Evolutionary conservation across 2,113 vertebrate genomes (phyloP).

Genomic region (Tupaia tana): DNA sequence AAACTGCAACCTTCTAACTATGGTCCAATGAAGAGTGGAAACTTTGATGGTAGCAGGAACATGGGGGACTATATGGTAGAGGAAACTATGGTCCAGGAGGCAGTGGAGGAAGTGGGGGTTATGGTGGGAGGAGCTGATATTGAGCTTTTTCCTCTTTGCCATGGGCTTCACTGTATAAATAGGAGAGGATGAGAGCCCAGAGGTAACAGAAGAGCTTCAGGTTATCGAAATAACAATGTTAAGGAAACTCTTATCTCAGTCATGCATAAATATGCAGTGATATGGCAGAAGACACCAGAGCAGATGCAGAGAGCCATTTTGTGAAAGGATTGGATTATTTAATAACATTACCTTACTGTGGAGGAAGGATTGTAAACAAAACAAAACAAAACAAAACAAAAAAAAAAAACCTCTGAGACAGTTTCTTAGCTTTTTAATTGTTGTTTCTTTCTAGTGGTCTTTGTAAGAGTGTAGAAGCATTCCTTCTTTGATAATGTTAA

Average conservation of each 20-base stretch:
- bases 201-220: constrained; percentile 94
- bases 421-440: constrained; percentile 94
- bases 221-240: constrained; percentile 94
- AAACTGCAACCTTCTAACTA: too few relatives aligned
- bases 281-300: constrained; percentile 95
- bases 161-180: constrained; percentile 95
- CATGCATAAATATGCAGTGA: constrained; percentile 94
- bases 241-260: constrained; percentile 95
- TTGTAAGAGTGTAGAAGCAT: constrained; percentile 93
- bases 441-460: constrained; percentile 94
- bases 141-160: too few relatives aligned
- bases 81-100: too few relatives aligned
- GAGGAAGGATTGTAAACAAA: constrained; percentile 93
- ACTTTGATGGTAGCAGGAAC: too few relatives aligned
- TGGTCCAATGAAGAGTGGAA: too few relatives aligned
- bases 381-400: too few relatives aligned
- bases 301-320: constrained; percentile 95
- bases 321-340: constrained; percentile 95
- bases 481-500: constrained; percentile 93
- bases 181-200: constrained; percentile 95
- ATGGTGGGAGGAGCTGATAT: too few relatives aligned
- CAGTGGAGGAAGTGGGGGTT: too few relatives aligned
- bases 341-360: constrained; percentile 93
- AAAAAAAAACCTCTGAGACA: constrained; percentile 92
- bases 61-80: too few relatives aligned